Evolutionary conservation across 1,140 invertebrate species (phyloP), one percentile per base, ranked within the genome.

Genomic region (Brachystomella parvula): DNA sequence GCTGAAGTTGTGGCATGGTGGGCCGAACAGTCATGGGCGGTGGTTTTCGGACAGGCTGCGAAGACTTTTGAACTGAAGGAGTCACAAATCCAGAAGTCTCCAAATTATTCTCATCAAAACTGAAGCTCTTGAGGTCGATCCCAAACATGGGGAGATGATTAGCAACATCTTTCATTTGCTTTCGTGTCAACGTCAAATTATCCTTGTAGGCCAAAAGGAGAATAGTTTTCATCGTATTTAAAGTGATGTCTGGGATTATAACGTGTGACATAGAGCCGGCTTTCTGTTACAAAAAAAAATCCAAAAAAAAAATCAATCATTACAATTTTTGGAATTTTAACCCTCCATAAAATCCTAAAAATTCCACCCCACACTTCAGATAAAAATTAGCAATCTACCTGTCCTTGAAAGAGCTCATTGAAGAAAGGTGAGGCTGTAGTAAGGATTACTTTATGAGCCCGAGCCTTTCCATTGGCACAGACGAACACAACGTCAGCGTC

Each of bases 401-500:
- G 71, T 63, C 65, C 71, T 44, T 44, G 60, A 57, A 72, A 72
- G 19, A 69, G 26, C 1, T 57, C 47, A 0, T 33, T 44, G 35
- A 72, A 72, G 32, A 72, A 67, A 31, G 61, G 67, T 1, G 65
- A 69, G 2, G 61, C 59, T 3, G 61, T 31, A 2, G 64, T 61
- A 44, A 72, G 30, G 28, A 72, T 72, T 12, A 72, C 35, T 64
- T 66, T 69, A 47, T 72, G 71, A 3, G 58, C 66, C 3, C 30
- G 17, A 19, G 67, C 57, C 28, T 61, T 62, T 19, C 68, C 68
- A 58, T 69, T 68, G 19, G 28, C 47, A 44, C 67, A 69, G 2
- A 69, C 19, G 24, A 72, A 72, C 19, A 66, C 49, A 2, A 72
- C 71, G 58, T 72, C 71, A 35, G 62, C 53, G 28, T 67, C 65